These are phyloP conservation scores for Danionella dracula DNA, from an alignment of 2,797 vertebrate species.

Conservation along the genomic window DNA sequence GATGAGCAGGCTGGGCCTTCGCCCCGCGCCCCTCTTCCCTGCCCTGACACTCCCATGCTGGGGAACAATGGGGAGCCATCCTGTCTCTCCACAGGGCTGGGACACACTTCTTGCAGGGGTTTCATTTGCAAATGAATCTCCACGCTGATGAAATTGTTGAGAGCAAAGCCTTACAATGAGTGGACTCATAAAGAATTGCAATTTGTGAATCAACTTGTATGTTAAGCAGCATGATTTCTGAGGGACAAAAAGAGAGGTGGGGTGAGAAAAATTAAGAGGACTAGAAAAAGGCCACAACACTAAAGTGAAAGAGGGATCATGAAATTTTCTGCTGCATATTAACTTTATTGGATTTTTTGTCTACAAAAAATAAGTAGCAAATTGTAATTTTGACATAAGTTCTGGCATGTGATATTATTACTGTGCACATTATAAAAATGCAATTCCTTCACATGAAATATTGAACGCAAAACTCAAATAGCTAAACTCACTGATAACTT, in stretches of 20 bases:
- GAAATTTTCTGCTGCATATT: slow-evolving; percentile 9
- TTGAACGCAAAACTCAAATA: not conserved
- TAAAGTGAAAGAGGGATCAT: not conserved
- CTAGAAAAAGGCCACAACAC: slow-evolving; percentile 29
- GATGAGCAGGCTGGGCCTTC: slow-evolving; percentile 91
- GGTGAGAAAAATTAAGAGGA: slow-evolving; percentile 40
- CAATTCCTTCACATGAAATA: not conserved
- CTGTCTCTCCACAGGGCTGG: slow-evolving; percentile 97
- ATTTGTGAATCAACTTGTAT: slow-evolving; percentile 97
- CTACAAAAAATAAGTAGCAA: not conserved
- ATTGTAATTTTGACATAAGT: not conserved
- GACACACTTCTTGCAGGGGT: slow-evolving; percentile 85
- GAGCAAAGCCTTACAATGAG: slow-evolving; percentile 87
- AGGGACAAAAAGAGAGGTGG: slow-evolving; percentile 66
- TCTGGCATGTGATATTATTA: not conserved
- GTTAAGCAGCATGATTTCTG: slow-evolving; percentile 75
- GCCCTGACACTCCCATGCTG: slow-evolving; percentile 93
- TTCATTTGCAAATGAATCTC: slow-evolving; percentile 99
- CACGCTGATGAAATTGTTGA: slow-evolving; percentile 91
- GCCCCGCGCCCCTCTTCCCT: slow-evolving; percentile 85
- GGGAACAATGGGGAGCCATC: slow-evolving; percentile 98
- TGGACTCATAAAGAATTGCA: slow-evolving; percentile 89
- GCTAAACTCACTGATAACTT: too few relatives aligned
- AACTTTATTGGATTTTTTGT: not conserved
- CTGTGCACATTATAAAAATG: not conserved